Evolutionary conservation across 1,140 invertebrate genomes (phyloP), one percentile per base, ranked within the genome.

Genomic region (Chionoecetes opilio): DNA sequence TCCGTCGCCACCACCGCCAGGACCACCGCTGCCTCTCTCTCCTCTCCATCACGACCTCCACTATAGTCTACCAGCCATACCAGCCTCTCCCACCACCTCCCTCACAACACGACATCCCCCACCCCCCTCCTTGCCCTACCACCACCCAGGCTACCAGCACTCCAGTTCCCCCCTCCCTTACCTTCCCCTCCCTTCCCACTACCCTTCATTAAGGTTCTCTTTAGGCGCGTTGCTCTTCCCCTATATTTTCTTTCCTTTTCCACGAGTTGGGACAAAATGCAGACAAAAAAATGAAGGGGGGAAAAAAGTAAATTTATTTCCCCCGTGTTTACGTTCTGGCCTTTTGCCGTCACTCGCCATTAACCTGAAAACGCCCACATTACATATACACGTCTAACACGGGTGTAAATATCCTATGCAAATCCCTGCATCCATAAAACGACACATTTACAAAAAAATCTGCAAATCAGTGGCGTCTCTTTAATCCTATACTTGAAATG

Each of bases 131-230:
- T 21, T 26, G 37, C 8, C 88, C 37, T 17, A 2, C 31, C 38
- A 3, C 88, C 88, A 8, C 37, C 32, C 37, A n/a, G n/a, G 26
- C 46, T 90, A 35, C 88, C 34, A 31, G 29, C 8, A 38, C 88
- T n/a, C 37, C 34, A 14, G 63, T 21, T n/a, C 63, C 63, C 88
- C 35, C 35, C 14, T 14, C 35, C 88, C 37, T n/a, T 14, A 17
- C 88, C 88, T 34, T 41, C 31, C 32, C 32, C 35, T 46, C 88
- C 88, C 34, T 37, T 38, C 86, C 86, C 34, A 2, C 86, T n/a
- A 38, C 88, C 88, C 88, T 90, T 90, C 88, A 90, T 90, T 90
- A 90, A 90, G 88, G 37, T 90, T 46, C 88, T 41, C 88, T 90
- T 90, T 90, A 90, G 88, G 34, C 88, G 46, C 88, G 88, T 90